Evolutionary conservation across 2,113 vertebrate species (phyloP).

Genomic region (Dinomys branickii): DNA sequence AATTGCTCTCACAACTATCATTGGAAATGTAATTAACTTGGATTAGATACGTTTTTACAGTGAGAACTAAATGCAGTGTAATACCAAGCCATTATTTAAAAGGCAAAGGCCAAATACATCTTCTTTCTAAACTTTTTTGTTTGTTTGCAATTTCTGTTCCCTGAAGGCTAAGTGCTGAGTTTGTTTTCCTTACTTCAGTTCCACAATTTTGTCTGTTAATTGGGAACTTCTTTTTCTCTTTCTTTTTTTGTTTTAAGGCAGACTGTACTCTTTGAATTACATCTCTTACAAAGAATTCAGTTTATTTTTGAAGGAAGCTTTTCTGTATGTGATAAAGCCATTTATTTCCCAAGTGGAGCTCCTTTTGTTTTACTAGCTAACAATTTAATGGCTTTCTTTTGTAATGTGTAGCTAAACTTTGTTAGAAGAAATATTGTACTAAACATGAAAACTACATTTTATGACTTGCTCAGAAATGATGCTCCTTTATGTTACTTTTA

Average conservation of each 20-base stretch:
- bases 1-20: conserved; percentile 71
- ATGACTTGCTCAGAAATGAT: not conserved
- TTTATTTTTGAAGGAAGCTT: conserved; percentile 33
- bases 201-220: conserved; percentile 64
- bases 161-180: conserved; percentile 54
- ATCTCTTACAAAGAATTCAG: conserved; percentile 30
- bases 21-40: conserved; percentile 80
- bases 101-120: conserved; percentile 67
- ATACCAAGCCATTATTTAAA: conserved; percentile 70
- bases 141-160: conserved; percentile 73
- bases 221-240: not conserved
- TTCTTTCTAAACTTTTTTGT: conserved; percentile 66
- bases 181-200: conserved; percentile 52
- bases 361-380: conserved; percentile 26
- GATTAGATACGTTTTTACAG: conserved; percentile 62
- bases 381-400: not conserved
- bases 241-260: conserved; percentile 46
- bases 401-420: conserved; percentile 33
- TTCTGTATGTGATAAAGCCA: conserved; percentile 10
- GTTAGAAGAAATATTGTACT: not conserved
- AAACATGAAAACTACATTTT: not conserved
- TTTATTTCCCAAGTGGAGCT: conserved; percentile 57
- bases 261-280: conserved; percentile 37
- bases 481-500: not conserved
- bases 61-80: conserved; percentile 66